Evolutionary conservation across 2,888 invertebrate species (phyloP).

Genomic region (Caenorhabditis sulstoni): DNA sequence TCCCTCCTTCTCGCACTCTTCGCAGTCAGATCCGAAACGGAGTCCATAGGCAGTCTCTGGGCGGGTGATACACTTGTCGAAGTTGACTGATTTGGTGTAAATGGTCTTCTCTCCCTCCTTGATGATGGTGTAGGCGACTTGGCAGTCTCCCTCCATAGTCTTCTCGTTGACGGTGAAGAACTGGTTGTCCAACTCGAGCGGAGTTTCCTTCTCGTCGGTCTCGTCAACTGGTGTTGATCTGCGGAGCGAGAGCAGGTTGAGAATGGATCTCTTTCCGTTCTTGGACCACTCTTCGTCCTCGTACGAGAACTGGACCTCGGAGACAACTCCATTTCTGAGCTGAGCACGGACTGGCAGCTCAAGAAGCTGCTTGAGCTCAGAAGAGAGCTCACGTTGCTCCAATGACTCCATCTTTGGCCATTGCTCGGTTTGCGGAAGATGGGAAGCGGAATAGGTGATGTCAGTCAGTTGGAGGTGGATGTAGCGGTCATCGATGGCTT

Average conservation of each 20-base stretch:
- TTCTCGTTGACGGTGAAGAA: constrained; percentile 60
- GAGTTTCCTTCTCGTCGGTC: constrained; percentile 24
- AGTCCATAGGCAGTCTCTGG: constrained; percentile 68
- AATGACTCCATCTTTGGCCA: constrained; percentile 55
- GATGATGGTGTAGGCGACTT: constrained; percentile 65
- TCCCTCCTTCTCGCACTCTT: constrained; percentile 57
- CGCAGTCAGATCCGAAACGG: constrained; percentile 62
- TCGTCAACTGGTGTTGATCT: constrained; percentile 53
- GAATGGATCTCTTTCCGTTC: constrained; percentile 76
- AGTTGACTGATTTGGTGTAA: constrained; percentile 80
- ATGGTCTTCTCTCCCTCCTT: constrained; percentile 49
- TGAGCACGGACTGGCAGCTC: constrained; percentile 65
- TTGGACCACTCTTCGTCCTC: constrained; percentile 75
- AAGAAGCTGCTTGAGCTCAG: constrained; percentile 58
- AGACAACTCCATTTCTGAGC: constrained; percentile 62
- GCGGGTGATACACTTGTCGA: constrained; percentile 81
- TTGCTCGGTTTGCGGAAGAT: constrained; percentile 43
- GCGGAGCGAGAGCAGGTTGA: constrained; percentile 75
- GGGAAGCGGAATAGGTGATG: constrained; percentile 34
- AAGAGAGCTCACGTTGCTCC: constrained; percentile 63
- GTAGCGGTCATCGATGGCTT: constrained; percentile 55
- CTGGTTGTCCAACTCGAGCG: constrained; percentile 26
- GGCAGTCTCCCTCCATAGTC: constrained; percentile 78
- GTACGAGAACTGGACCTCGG: constrained; percentile 68
- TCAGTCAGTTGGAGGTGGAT: constrained; percentile 54